These are phyloP conservation scores for Toxotes lorentzi DNA, from an alignment of 2,797 vertebrate genomes.

Conservation along the genomic window DNA sequence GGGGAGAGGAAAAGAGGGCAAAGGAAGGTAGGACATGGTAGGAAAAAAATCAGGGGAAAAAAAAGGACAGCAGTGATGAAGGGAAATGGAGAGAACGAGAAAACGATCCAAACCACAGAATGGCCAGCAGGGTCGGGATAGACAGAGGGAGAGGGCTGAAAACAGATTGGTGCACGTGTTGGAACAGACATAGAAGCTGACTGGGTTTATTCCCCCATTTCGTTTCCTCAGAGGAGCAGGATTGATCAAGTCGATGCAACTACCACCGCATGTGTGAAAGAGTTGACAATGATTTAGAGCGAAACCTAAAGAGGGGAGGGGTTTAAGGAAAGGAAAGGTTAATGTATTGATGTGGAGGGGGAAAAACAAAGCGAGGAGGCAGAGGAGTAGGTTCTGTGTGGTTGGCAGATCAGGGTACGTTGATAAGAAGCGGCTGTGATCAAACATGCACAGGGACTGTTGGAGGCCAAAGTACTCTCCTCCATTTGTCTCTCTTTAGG, in stretches of 20 bases:
- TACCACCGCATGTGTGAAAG: slow-evolving; percentile 47
- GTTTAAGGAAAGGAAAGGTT: slow-evolving; percentile 76
- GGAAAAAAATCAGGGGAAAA: slow-evolving; percentile 10
- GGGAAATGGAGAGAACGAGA: not conserved
- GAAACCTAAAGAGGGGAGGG: slow-evolving; percentile 60
- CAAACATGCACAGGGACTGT: slow-evolving; percentile 60
- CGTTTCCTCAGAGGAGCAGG: slow-evolving; percentile 45
- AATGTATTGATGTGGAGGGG: slow-evolving; percentile 77
- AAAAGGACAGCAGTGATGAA: slow-evolving; percentile 11
- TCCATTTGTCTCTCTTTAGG: slow-evolving; percentile 75
- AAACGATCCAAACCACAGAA: slow-evolving; percentile 38
- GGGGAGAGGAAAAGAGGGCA: slow-evolving; percentile 12
- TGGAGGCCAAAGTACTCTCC: slow-evolving; percentile 54
- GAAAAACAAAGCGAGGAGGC: slow-evolving; percentile 64
- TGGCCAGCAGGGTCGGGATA: slow-evolving; percentile 4
- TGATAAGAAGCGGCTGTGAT: slow-evolving; percentile 72
- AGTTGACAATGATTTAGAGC: slow-evolving; percentile 74
- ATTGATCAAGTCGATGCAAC: slow-evolving; percentile 69
- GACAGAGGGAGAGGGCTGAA: slow-evolving; percentile 32
- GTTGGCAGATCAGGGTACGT: slow-evolving; percentile 59
- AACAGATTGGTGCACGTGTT: slow-evolving; percentile 73
- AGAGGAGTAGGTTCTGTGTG: slow-evolving; percentile 52
- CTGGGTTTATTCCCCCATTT: slow-evolving; percentile 56
- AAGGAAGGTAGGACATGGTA: slow-evolving; percentile 19
- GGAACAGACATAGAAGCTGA: slow-evolving; percentile 78